Evolutionary conservation across 2,888 invertebrate genomes (phyloP).

Genomic region (Cataglyphis cursor): DNA sequence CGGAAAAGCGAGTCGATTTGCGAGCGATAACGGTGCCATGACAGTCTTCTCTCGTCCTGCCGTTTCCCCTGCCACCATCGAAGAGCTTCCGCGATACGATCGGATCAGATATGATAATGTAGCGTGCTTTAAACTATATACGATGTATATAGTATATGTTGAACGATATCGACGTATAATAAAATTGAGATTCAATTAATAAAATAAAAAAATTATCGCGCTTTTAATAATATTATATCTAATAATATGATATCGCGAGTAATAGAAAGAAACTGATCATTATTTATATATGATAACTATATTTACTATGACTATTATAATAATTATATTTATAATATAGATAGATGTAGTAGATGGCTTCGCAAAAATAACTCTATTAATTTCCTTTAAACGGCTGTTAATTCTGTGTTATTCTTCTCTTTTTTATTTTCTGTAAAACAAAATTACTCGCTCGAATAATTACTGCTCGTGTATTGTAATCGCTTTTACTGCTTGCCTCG

Average conservation of each 20-base stretch:
- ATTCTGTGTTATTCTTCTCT: neutral
- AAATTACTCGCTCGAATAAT: slow-evolving; percentile 7
- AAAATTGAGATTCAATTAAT: neutral
- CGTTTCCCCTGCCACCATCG: neutral
- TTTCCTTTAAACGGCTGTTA: neutral
- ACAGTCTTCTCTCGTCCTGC: slow-evolving; percentile 23
- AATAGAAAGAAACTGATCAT: neutral
- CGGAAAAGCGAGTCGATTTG: slow-evolving; percentile 75
- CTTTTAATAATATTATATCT: neutral
- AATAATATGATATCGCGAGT: slow-evolving; percentile 4
- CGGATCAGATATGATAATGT: slow-evolving; percentile 14
- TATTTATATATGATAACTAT: neutral
- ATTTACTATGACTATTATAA: neutral
- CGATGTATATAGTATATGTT: neutral
- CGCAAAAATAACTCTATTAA: neutral
- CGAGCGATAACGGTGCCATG: slow-evolving; percentile 73
- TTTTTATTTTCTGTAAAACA: neutral
- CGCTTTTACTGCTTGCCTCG: neutral
- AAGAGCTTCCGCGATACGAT: slow-evolving; percentile 37
- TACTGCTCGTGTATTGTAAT: neutral
- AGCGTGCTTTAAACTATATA: neutral
- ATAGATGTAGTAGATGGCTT: neutral
- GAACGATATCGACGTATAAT: neutral
- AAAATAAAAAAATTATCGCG: neutral
- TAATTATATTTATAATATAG: neutral